Percentiles rank a stretch among this genome's conserved stretches.
Evolutionary conservation across 2,888 invertebrate genomes (phyloP).

Genomic region (Eupithecia subfuscata): DNA sequence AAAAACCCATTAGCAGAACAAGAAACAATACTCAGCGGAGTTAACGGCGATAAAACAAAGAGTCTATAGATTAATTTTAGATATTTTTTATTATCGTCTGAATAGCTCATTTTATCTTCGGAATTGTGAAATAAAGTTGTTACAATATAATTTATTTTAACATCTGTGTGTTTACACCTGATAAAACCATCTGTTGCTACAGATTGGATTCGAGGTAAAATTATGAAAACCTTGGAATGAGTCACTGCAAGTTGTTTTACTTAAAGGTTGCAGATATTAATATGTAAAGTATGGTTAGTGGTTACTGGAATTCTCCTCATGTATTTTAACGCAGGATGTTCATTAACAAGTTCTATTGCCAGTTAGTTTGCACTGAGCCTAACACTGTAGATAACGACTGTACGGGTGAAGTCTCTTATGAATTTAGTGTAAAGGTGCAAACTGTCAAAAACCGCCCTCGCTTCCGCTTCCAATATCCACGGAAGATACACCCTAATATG

Average conservation of each 20-base stretch:
- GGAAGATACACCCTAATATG: neutral
- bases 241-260: conserved; percentile 14
- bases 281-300: conserved; percentile 22
- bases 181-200: conserved; percentile 37
- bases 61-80: conserved; percentile 43
- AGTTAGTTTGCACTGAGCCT: conserved; percentile 46
- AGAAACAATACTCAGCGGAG: conserved; percentile 32
- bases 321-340: conserved; percentile 32
- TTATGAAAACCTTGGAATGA: conserved; percentile 23
- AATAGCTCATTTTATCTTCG: conserved; percentile 38
- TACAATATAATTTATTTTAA: conserved; percentile 44
- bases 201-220: conserved; percentile 26
- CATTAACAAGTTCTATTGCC: conserved; percentile 33
- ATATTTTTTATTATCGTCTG: conserved; percentile 41
- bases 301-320: conserved; percentile 19
- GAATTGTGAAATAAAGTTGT: conserved; percentile 29
- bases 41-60: conserved; percentile 30
- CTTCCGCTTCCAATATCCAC: neutral
- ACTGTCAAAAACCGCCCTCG: neutral
- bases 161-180: conserved; percentile 36
- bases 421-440: neutral
- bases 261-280: conserved; percentile 17
- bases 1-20: conserved; percentile 31
- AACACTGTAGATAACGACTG: conserved; percentile 55
- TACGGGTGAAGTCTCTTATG: conserved; percentile 31